Base-by-base conservation (phyloP, 2,113 vertebrate genomes). In the Heloderma charlesbogerti region DNA sequence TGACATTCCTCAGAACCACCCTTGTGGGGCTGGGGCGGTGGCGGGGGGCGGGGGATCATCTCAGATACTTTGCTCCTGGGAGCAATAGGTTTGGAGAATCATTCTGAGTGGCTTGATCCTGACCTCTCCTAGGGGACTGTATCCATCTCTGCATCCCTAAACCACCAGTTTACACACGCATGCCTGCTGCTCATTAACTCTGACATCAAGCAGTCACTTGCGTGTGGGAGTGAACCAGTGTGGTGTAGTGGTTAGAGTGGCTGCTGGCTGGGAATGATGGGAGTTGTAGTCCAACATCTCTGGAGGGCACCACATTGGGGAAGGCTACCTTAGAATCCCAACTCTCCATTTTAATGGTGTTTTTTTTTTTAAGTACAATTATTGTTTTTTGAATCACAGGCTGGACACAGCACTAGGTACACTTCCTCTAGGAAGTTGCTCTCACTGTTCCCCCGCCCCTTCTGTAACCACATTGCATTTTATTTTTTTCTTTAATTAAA, bases 401-500 rank as follows among this genome's bases (percentile, higher is more conserved):
- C 12, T 9, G 34, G 37, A 37, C 72, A 12, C 3, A 72, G 34
- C 71, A 16, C 34, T 9, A 29, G 66, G 25, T 69, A 7, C 20
- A 22, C 60, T 63, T 63, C 60, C 60, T 63, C 60, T 63, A 63
- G 60, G 20, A 96, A 95, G n/a, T 94, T 92, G 90, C 75, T 82
- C 92, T 95, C 95, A 88, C 96, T 77, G 20, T 63, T 34, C 6
- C n/a, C 31, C 45, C 34, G n/a, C 45, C 16, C 97, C 96, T 96
- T 95, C 94, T 96, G 93, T 96, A 90, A 90, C 96, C 94, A 90
- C 90, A 95, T 84, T 95, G 95, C 69, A 43, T 69, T 25, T 84
- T 31, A 25, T 45, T 25, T 29, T 71, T 71, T 8, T 45, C 10
- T 45, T 3, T 86, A 97, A 97, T 98, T 97, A 97, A 97, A 97